Base-by-base conservation (phyloP, 2,113 vertebrate species). In the Aramus guarauna region DNA sequence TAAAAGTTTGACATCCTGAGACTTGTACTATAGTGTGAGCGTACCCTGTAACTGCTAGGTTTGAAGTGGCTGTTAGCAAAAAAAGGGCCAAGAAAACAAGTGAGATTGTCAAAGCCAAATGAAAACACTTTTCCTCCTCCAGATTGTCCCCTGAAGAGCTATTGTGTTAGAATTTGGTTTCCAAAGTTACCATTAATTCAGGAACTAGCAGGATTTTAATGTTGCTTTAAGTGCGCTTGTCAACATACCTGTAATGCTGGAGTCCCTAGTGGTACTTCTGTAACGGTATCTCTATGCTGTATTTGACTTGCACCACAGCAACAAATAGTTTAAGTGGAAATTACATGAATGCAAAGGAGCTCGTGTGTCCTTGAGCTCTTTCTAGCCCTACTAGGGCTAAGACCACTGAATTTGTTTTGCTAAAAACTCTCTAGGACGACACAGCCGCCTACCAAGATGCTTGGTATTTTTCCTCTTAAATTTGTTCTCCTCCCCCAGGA, bases 121-220 rank as follows among this genome's bases (percentile, higher is more conserved):
- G 58, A 89, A 95, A 95, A 90, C 7, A 15, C 26, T 89, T 90
- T 88, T 92, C 64, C 66, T 92, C 88, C 92, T 85, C 48, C 53
- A 53, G 56, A 64, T 11, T 73, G 66, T 78, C 60, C 72, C 94
- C 88, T 93, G 73, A 91, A 81, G 95, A 71, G 72, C 64, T 88
- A 60, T 50, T 94, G 48, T 87, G 73, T 55, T 56, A 78, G 83
- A 80, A 64, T 59, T n/a, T 55, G 43, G 36, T 89, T 92, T 93
- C 77, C 86, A 95, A 82, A 87, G 87, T 73, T 94, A 89, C 58
- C 7, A 4, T 41, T 82, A 78, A 89, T 89, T 84, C 7, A 11
- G 45, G 79, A 94, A 60, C 27, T 67, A 71, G 71, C 26, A 74
- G 29, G 67, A 75, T 91, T 95, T 96, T 78, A 55, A 55, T 34